Conservation (phyloP, 2,888 invertebrate genomes). For the Idaea biselata region DNA sequence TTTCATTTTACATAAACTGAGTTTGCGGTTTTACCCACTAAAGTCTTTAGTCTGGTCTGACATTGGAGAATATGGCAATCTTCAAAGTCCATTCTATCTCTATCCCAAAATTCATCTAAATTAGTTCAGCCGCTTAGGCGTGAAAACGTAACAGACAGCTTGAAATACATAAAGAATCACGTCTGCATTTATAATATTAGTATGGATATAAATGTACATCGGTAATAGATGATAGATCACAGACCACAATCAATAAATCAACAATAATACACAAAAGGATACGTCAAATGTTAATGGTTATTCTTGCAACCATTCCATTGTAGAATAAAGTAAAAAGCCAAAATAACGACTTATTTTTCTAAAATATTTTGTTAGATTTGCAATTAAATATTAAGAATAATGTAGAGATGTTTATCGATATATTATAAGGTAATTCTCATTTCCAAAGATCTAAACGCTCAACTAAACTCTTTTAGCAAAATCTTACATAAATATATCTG, state of each 20-base stretch:
- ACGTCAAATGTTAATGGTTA: constrained; percentile 60
- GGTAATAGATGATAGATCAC: neutral
- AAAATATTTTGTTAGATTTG: constrained; percentile 77
- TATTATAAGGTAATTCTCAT: constrained; percentile 71
- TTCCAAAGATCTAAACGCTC: constrained; percentile 77
- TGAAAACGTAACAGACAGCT: too few relatives aligned
- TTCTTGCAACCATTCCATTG: constrained; percentile 77
- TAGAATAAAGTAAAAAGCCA: constrained; percentile 74
- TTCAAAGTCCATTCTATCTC: too few relatives aligned
- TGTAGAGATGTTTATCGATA: constrained; percentile 76
- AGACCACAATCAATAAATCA: neutral
- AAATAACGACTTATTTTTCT: constrained; percentile 80
- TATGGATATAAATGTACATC: neutral
- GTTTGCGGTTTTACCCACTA: neutral
- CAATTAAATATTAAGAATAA: constrained; percentile 68
- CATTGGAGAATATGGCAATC: too few relatives aligned
- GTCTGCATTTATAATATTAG: too few relatives aligned
- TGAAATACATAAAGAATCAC: too few relatives aligned
- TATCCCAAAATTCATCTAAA: too few relatives aligned
- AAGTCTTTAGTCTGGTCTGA: too few relatives aligned
- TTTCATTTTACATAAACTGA: neutral
- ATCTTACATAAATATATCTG: constrained; percentile 44
- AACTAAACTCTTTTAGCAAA: constrained; percentile 69
- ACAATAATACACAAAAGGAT: constrained; percentile 19
- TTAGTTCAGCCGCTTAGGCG: too few relatives aligned